Evolutionary conservation across 1,140 invertebrate species (phyloP), one percentile per base, ranked within the genome.

Genomic region (Sminthurides bifidus): DNA sequence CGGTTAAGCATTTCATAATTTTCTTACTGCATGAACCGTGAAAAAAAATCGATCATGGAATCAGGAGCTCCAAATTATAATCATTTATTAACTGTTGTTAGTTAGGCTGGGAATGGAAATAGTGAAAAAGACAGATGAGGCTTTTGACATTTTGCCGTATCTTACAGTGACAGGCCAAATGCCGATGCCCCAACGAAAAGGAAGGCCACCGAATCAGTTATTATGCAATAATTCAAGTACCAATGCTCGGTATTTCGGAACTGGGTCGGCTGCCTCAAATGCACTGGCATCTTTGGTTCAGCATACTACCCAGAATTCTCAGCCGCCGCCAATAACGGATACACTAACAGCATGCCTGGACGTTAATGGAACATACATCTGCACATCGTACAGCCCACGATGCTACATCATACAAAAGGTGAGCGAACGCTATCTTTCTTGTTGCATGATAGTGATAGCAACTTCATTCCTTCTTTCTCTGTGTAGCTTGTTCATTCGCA

Each of bases 341-440:
- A 72, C 73, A 14, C 62, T 76, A 26, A 70, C 70, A 8, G 73
- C 74, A 23, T 77, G 74, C 64, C 66, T 77, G 6, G 76, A 77
- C 60, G 72, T 75, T 10, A 73, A 77, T 63, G 75, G 75, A 30
- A 78, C 76, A 19, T 79, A 78, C 68, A 73, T 79, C 52, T 78
- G 77, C 64, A 77, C 75, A 17, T 72, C 76, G 2, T 79, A 77
- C 68, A 76, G 74, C 61, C 76, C 77, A 2, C 67, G 76, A 41
- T 78, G 76, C 67, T 79, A 76, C 69, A 76, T 79, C 64, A 78
- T 79, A 40, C 77, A 78, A 65, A 79, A 79, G 75, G 77, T 79
- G n/a, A n/a, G n/a, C n/a, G n/a, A n/a, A 68, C 60, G 61, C 26
- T 8, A 23, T 48, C 29, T 29, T n/a, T 6, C 10, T 24, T 48